Evolutionary conservation across 2,113 vertebrate species (phyloP).

Genomic region (Mola mola): DNA sequence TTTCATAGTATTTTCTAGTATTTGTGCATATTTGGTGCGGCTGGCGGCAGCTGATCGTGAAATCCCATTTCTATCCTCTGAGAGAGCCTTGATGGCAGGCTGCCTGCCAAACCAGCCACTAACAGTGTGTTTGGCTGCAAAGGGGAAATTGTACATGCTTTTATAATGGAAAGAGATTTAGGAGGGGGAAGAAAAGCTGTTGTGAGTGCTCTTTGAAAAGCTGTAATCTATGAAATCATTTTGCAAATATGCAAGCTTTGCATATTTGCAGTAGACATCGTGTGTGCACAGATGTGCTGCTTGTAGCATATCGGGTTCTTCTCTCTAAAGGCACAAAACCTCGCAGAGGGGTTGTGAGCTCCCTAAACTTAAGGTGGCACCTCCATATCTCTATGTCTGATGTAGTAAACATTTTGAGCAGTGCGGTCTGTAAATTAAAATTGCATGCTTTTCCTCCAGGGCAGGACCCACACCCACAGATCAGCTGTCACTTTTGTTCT

Average conservation of each 20-base stretch:
- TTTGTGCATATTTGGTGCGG: too few species aligned
- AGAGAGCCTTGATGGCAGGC: constrained; percentile 36
- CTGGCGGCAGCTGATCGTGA: too few species aligned
- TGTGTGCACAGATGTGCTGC: constrained; percentile 1
- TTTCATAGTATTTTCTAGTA: too few species aligned
- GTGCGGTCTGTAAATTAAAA: too few species aligned
- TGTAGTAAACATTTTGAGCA: too few species aligned
- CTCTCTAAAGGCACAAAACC: not conserved
- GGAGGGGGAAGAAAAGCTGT: not conserved
- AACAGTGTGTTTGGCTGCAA: constrained; percentile 39
- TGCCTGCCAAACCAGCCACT: constrained; percentile 17
- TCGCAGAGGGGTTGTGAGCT: too few species aligned
- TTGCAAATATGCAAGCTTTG: not conserved
- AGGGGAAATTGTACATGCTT: constrained; percentile 10
- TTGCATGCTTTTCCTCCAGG: not conserved
- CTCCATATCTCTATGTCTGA: not conserved
- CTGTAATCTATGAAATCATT: not conserved
- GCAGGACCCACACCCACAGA: not conserved
- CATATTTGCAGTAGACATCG: not conserved
- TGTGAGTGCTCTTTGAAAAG: not conserved
- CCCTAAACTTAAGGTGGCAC: not conserved
- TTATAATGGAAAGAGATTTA: constrained; percentile 4
- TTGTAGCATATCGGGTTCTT: too few species aligned
- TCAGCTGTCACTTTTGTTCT: not conserved
- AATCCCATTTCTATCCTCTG: constrained; percentile 46